Evolutionary conservation across 2,888 invertebrate species (phyloP).

Genomic region (Melieria picta): DNA sequence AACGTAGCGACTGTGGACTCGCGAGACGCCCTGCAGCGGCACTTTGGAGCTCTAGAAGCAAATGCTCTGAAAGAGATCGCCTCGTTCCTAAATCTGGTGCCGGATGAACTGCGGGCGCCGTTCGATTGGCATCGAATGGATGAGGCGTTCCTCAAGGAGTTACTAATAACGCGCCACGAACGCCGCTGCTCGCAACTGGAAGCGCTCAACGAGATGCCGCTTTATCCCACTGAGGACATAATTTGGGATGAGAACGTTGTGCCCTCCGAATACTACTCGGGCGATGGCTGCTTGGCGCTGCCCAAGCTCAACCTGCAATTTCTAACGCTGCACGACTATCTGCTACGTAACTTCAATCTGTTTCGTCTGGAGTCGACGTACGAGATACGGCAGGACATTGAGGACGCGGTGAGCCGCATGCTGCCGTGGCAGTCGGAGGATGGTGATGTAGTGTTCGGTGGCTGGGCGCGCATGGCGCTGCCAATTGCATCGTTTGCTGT

Average conservation of each 20-base stretch:
- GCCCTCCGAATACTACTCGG: constrained; percentile 96
- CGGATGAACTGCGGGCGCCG: constrained; percentile 74
- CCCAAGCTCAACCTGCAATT: constrained; percentile 99
- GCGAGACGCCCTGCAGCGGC: constrained; percentile 77
- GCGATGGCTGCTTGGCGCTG: constrained; percentile 93
- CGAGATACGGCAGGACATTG: constrained; percentile 98
- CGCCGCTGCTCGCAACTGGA: constrained; percentile 91
- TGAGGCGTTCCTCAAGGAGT: constrained; percentile 83
- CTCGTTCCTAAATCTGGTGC: constrained; percentile 86
- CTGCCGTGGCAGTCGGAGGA: constrained; percentile 96
- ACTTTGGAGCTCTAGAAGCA: constrained; percentile 79
- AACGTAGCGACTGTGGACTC: constrained; percentile 97
- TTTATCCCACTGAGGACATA: constrained; percentile 97
- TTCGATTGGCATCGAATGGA: constrained; percentile 80
- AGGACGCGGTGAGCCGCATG: constrained; percentile 94
- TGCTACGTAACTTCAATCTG: constrained; percentile 95
- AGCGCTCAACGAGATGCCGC: constrained; percentile 95
- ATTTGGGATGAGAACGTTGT: constrained; percentile 99
- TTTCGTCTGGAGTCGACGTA: constrained; percentile 95
- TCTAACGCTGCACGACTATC: constrained; percentile 96
- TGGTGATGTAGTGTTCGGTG: constrained; percentile 87
- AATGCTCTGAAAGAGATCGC: constrained; percentile 87
- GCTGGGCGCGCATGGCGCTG: constrained; percentile 99
- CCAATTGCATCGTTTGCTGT: constrained; percentile 92
- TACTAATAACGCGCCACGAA: constrained; percentile 88